Evolutionary conservation across 2,888 invertebrate genomes (phyloP).

Genomic region (Ptychoptera albimana): DNA sequence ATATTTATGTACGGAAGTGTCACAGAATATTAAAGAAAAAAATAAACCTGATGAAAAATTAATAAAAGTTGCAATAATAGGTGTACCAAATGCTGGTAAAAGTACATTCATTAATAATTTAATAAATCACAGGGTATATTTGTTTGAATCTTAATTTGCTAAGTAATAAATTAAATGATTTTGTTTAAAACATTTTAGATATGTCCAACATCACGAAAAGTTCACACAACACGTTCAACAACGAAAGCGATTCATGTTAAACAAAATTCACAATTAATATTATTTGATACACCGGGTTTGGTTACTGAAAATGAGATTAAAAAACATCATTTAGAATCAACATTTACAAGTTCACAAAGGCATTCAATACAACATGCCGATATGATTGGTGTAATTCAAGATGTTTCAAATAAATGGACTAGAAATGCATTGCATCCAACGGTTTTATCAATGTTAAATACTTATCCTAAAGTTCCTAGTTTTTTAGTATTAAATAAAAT

Average conservation of each 20-base stretch:
- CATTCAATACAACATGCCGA: conserved; percentile 48
- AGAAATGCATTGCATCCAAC: conserved; percentile 51
- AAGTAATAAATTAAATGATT: conserved; percentile 13
- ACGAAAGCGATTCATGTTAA: conserved; percentile 56
- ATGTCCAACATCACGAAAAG: conserved; percentile 78
- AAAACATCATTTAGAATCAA: conserved; percentile 36
- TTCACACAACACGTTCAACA: conserved; percentile 72
- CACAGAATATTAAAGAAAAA: neutral
- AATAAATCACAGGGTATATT: conserved; percentile 52
- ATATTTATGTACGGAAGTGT: neutral
- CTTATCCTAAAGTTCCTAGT: conserved; percentile 40
- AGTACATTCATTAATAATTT: conserved; percentile 86
- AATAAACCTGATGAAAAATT: conserved; percentile 20
- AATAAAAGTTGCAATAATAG: conserved; percentile 73
- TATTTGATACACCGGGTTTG: conserved; percentile 88
- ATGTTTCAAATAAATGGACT: conserved; percentile 54
- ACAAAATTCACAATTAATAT: conserved; percentile 72
- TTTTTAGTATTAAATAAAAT: conserved; percentile 86
- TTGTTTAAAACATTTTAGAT: conserved; percentile 38
- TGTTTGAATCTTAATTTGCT: neutral
- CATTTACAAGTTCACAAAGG: conserved; percentile 39
- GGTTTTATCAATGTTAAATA: conserved; percentile 49
- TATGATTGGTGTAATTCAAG: conserved; percentile 74
- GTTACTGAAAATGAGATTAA: conserved; percentile 46
- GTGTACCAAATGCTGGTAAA: conserved; percentile 90